These are phyloP conservation scores for Aethina tumida DNA, from an alignment of 1,140 invertebrate species.

Conservation along the genomic window DNA sequence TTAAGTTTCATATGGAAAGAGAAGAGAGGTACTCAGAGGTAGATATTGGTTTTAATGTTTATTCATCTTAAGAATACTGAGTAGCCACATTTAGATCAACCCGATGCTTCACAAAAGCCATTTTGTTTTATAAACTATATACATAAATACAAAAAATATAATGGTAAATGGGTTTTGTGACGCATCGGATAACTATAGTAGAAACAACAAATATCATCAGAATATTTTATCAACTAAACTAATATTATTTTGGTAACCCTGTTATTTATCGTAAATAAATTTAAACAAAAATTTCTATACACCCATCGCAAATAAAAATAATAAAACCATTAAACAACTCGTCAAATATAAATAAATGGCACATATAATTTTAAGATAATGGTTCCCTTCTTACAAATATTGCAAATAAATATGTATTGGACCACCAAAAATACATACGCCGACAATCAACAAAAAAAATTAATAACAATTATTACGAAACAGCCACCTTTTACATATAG, in stretches of 20 bases:
- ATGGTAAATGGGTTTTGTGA: neutral
- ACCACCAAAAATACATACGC: conserved; percentile 5
- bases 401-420: conserved; percentile 5
- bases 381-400: neutral
- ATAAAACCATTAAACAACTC: conserved; percentile 5
- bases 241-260: conserved; percentile 10
- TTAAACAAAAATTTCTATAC: too few species aligned
- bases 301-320: conserved; percentile 2
- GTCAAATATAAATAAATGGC: conserved; percentile 5
- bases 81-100: neutral
- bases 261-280: too few species aligned
- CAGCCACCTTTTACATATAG: conserved; percentile 10
- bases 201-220: neutral
- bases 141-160: conserved; percentile 11
- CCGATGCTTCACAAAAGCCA: neutral
- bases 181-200: neutral
- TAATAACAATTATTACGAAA: conserved; percentile 11
- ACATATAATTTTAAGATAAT: conserved; percentile 1
- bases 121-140: conserved; percentile 5
- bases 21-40: conserved; percentile 17
- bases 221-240: conserved; percentile 4
- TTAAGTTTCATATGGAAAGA: conserved; percentile 22
- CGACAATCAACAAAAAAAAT: conserved; percentile 10
- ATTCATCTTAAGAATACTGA: neutral
- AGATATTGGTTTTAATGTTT: conserved; percentile 2